Conservation (phyloP, 1,140 invertebrate species). For the Drosophila azteca region DNA sequence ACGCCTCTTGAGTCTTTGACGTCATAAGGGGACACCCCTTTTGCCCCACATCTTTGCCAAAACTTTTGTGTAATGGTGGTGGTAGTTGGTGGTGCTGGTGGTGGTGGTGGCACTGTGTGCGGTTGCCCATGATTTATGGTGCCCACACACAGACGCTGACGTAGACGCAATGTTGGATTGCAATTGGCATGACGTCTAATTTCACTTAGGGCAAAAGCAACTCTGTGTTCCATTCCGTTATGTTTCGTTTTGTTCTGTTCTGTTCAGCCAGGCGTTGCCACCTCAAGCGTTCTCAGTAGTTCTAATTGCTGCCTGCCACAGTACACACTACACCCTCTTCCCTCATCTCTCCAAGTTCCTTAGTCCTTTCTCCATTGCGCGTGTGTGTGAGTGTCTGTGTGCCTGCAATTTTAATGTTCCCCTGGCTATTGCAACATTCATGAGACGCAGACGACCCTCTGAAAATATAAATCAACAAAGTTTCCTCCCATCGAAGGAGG, state of each 20-base stretch:
- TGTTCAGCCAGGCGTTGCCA: not conserved
- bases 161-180: constrained; percentile 25
- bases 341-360: not conserved
- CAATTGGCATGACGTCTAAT: constrained; percentile 24
- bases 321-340: not conserved
- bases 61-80: not conserved
- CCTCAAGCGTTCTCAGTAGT: constrained; percentile 17
- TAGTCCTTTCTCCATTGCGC: constrained; percentile 37
- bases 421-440: constrained; percentile 66
- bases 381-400: constrained; percentile 50
- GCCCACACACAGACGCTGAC: constrained; percentile 34
- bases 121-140: constrained; percentile 56
- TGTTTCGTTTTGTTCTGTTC: not conserved
- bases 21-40: constrained; percentile 31
- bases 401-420: constrained; percentile 74
- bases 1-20: constrained; percentile 57
- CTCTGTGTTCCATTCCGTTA: not conserved
- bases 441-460: constrained; percentile 49
- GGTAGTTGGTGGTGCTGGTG: not conserved
- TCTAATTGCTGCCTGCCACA: constrained; percentile 60
- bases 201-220: constrained; percentile 16
- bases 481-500: constrained; percentile 30
- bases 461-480: constrained; percentile 79
- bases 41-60: constrained; percentile 2
- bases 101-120: not conserved